Base-by-base conservation (phyloP, 2,113 vertebrate genomes). In the Chelonoidis abingdonii region DNA sequence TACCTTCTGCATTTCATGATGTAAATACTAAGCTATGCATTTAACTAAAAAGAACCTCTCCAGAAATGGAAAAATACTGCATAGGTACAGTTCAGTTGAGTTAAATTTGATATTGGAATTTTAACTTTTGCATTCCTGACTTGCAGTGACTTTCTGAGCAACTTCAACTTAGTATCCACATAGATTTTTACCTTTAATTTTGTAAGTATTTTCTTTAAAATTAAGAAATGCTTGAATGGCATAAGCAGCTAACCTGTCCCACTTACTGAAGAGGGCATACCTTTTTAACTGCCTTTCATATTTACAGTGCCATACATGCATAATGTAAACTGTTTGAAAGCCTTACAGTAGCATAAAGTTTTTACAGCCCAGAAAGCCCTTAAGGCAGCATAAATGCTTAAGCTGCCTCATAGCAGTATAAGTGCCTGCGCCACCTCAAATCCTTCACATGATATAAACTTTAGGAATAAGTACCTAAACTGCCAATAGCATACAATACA, bases 21-120 rank as follows among this genome's bases (percentile, higher is more conserved):
- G 80, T 97, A 92, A 95, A 91, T 90, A 95, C 93, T 97, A 95
- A 91, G 80, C 35, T 94, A 96, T 93, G 93, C 90, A 87, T 88
- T 56, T 88, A 91, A 53, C 93, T 91, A n/a, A 95, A 96, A 95
- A 91, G 17, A 69, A 95, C 92, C 94, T 59, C 25, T 29, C 89
- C 53, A 88, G 47, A 87, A 95, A 44, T 83, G 83, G 69, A 57
- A 82, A 80, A 93, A 85, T 14, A 31, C 83, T 85, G 56, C 56
- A 69, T 16, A 14, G 83, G 35, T 89, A 13, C 41, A 72, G 5
- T 57, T 16, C 41, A 86, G 25, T 80, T 79, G 56, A 81, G 9
- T 91, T 75, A 93, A 95, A 92, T 88, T 78, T 95, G 89, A 80
- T 78, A 62, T 1, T 27, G 5, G 17, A n/a, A 0, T 0, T 75